A percentile compares a stretch with the other conserved stretches of the same genome.
phyloP scores from a whole-genome alignment of 1,140 invertebrate species.

The Pachypsylla venusta region DNA sequence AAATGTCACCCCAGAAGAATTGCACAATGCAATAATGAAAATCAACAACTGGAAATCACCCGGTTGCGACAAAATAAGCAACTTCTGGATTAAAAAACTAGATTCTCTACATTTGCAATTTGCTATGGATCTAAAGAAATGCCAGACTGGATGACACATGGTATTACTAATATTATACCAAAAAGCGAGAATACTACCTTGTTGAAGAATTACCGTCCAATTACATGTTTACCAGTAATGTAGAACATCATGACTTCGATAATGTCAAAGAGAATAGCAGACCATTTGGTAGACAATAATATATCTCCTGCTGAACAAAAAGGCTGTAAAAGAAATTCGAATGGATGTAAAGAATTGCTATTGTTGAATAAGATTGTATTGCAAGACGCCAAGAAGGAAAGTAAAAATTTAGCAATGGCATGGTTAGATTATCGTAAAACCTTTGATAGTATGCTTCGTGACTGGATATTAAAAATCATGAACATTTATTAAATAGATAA shows the following conservation, averaged over 20 bases:
- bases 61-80: too few species aligned
- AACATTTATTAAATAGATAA: conserved; percentile 17
- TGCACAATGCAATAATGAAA: background rate
- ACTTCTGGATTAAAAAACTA: too few species aligned
- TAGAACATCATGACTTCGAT: too few species aligned
- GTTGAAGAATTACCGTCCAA: too few species aligned
- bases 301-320: background rate
- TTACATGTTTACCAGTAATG: too few species aligned
- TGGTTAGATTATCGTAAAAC: conserved; percentile 5
- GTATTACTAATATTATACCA: too few species aligned
- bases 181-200: too few species aligned
- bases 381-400: background rate
- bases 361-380: background rate
- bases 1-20: background rate
- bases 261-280: too few species aligned
- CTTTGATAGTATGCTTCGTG: conserved; percentile 4
- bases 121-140: too few species aligned
- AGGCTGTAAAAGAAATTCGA: background rate
- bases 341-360: background rate
- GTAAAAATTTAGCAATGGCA: background rate
- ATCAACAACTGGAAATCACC: too few species aligned
- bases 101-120: too few species aligned
- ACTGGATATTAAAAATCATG: conserved; percentile 18
- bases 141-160: too few species aligned
- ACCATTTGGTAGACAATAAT: background rate